Percentiles rank a stretch among this genome's conserved stretches.
phyloP scores from a whole-genome alignment of 35 echinoderm and acorn worm species.

The Ptychodera flava region DNA sequence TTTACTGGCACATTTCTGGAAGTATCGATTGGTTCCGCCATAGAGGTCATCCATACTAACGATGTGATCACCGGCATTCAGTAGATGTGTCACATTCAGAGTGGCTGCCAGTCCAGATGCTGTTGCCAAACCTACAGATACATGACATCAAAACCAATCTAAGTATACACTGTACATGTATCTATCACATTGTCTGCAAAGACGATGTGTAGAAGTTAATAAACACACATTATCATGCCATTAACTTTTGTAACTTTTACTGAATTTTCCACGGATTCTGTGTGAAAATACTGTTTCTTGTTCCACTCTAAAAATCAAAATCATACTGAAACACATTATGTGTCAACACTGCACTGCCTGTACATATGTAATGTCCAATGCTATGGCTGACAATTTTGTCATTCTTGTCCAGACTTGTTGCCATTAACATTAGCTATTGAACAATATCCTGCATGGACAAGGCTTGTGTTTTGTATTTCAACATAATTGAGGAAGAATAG shows the following conservation, averaged over 20 bases:
- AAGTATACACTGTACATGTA: background rate
- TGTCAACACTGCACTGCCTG: too few relatives aligned
- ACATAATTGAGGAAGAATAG: too few relatives aligned
- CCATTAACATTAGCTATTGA: too few relatives aligned
- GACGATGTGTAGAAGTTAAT: background rate
- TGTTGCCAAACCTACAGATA: constrained; percentile 47
- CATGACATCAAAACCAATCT: background rate
- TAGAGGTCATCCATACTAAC: constrained; percentile 91
- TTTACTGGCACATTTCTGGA: constrained; percentile 57
- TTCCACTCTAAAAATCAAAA: background rate
- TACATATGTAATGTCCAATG: too few relatives aligned
- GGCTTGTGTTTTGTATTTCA: too few relatives aligned
- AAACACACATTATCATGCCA: background rate
- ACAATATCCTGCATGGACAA: too few relatives aligned
- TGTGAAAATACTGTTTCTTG: background rate
- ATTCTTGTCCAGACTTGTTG: too few relatives aligned
- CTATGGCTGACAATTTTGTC: too few relatives aligned
- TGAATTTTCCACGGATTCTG: background rate
- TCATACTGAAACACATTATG: too few relatives aligned
- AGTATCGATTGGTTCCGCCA: constrained; percentile 83
- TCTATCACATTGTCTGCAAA: background rate
- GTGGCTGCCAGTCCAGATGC: constrained; percentile 81
- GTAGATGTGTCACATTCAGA: constrained; percentile 58
- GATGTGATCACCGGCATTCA: constrained; percentile 73
- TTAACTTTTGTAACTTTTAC: background rate